These are phyloP conservation scores for Turnix velox DNA, from an alignment of 2,113 vertebrate species.

Conservation along the genomic window DNA sequence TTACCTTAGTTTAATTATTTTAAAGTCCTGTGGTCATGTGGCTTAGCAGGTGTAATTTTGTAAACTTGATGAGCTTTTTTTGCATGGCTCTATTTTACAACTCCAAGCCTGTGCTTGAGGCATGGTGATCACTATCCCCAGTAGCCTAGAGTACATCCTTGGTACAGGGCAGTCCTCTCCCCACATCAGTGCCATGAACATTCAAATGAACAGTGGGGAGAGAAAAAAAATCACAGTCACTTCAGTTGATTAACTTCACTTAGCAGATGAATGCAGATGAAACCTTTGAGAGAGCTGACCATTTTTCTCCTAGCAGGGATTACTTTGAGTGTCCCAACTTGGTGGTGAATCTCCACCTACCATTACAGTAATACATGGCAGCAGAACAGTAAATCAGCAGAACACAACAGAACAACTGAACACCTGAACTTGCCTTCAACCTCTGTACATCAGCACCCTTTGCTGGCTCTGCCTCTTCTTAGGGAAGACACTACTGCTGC, in stretches of 20 bases:
- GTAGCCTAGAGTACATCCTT: background rate
- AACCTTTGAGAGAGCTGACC: background rate
- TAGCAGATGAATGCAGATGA: background rate
- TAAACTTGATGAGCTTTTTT: background rate
- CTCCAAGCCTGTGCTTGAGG: background rate
- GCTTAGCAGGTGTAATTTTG: background rate
- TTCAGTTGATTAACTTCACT: background rate
- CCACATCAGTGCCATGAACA: background rate
- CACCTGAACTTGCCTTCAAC: background rate
- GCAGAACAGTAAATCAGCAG: background rate
- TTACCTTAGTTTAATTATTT: background rate
- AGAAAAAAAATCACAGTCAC: background rate
- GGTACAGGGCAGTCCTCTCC: background rate
- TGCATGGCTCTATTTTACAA: background rate
- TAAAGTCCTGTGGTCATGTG: background rate
- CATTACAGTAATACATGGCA: background rate
- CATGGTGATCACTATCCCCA: background rate
- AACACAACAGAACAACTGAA: background rate
- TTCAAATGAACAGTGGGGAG: background rate
- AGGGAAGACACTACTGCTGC: background rate
- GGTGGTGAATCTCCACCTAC: background rate
- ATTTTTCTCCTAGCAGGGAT: background rate
- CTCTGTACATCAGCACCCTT: background rate
- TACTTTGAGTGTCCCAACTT: background rate
- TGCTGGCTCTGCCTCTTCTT: constrained; percentile 17